phyloP scores from a whole-genome alignment of 1,140 invertebrate genomes.

The Scaptomyza graminum region DNA sequence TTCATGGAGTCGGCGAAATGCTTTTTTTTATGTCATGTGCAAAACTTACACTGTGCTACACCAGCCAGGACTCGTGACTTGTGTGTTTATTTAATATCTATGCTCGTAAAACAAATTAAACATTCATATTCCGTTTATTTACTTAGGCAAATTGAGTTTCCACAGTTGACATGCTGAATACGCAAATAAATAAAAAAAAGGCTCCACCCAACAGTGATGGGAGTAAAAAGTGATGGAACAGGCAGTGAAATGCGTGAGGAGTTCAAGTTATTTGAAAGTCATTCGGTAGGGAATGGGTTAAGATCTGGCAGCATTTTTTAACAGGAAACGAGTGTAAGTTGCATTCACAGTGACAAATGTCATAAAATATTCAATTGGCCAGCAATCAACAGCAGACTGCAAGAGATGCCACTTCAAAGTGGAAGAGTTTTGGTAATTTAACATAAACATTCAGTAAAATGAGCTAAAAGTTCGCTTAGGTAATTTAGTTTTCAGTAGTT shows the following conservation, averaged over 20 bases:
- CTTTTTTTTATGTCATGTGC: slow-evolving; percentile 40
- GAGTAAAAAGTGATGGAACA: not conserved
- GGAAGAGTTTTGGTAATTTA: not conserved
- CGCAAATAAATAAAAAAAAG: slow-evolving; percentile 38
- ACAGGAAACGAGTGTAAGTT: slow-evolving; percentile 78
- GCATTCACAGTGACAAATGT: slow-evolving; percentile 76
- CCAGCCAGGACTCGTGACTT: slow-evolving; percentile 36
- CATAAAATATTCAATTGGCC: slow-evolving; percentile 79
- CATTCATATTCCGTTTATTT: slow-evolving; percentile 82
- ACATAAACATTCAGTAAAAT: not conserved
- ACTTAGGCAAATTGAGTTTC: slow-evolving; percentile 81
- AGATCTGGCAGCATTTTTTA: slow-evolving; percentile 55
- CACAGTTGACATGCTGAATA: slow-evolving; percentile 74
- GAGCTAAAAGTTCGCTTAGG: too few species aligned
- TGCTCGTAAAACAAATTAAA: slow-evolving; percentile 76
- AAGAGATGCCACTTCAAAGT: slow-evolving; percentile 15
- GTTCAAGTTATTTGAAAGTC: slow-evolving; percentile 24
- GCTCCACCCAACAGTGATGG: not conserved
- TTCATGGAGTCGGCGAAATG: slow-evolving; percentile 25
- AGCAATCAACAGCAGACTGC: slow-evolving; percentile 17
- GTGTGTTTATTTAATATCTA: slow-evolving; percentile 81
- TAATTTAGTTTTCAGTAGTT: not conserved
- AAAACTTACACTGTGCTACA: slow-evolving; percentile 23
- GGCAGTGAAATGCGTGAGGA: slow-evolving; percentile 51
- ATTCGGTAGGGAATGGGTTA: slow-evolving; percentile 24